Conservation (phyloP, 2,113 vertebrate species). For the Sapajus apella region DNA sequence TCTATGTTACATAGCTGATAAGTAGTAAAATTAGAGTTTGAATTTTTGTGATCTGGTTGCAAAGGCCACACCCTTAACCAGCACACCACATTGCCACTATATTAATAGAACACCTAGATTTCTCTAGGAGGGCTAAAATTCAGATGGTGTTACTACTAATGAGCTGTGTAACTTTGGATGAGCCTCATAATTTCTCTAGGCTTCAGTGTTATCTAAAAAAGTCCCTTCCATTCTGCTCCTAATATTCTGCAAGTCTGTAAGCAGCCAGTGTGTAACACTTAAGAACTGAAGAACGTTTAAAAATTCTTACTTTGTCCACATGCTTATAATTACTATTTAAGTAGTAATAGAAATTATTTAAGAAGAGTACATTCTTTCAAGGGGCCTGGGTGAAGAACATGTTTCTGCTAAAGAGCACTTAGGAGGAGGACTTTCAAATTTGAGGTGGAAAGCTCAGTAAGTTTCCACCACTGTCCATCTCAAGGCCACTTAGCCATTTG, state of each 20-base stretch:
- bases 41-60: not conserved
- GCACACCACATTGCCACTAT: not conserved
- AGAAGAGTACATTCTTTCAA: not conserved
- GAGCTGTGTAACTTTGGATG: not conserved
- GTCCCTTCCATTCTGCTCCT: not conserved
- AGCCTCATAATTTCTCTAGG: not conserved
- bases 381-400: not conserved
- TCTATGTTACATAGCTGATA: not conserved
- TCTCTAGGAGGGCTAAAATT: not conserved
- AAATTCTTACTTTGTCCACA: not conserved
- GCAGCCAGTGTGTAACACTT: not conserved
- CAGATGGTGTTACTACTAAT: not conserved
- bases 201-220: not conserved
- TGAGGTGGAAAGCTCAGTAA: not conserved
- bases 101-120: not conserved
- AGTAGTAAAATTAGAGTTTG: not conserved
- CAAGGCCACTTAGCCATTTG: not conserved
- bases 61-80: not conserved
- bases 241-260: not conserved
- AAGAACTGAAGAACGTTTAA: not conserved
- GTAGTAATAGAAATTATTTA: not conserved
- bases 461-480: not conserved
- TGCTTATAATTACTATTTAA: slow-evolving; percentile 1
- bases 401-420: not conserved
- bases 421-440: not conserved